Base-by-base conservation (phyloP, 1,140 invertebrate species). In the Cyclargus thomasi region DNA sequence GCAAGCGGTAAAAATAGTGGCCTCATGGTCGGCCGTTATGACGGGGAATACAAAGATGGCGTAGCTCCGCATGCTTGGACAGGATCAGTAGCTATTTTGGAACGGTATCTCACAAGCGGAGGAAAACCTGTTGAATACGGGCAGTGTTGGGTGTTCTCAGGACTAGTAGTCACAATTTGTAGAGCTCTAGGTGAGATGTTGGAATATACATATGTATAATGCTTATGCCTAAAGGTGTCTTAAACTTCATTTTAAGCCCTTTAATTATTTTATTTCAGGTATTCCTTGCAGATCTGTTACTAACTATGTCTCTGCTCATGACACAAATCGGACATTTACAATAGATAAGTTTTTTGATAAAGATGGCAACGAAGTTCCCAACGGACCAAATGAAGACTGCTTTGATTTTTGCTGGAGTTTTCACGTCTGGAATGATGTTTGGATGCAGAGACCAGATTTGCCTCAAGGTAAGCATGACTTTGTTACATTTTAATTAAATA, bases 381-480 rank as follows among this genome's bases (percentile, higher is more conserved):
- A 92, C 63, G 93, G 93, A 11, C 92, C 92, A 1, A 92, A 93
- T 74, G 92, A 93, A 69, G 92, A 92, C 71, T 93, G 91, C 67
- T 91, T 88, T 68, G 93, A 94, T 76, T 92, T 91, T 7, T 93
- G 92, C 74, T 94, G 94, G 96, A 96, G 96, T 86, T 97, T 96
- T 91, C 96, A 97, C 81, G 94, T 95, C 0, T 97, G 96, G 96
- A 96, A 95, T 78, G 96, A 97, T 69, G 94, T 95, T 62, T 96
- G 95, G 95, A 95, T 96, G 93, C 90, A 92, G 36, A 82, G 96
- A 67, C 94, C 94, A 8, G 95, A 96, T 83, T 86, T 96, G 21
- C 95, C 95, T 11, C 86, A 91, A 85, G 90, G 90, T 91, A 66
- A 64, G 39, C 39, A 29, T 7, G 29, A 29, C 29, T 7, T 29